Conservation (phyloP, 2,113 vertebrate species). For the Suncus etruscus region DNA sequence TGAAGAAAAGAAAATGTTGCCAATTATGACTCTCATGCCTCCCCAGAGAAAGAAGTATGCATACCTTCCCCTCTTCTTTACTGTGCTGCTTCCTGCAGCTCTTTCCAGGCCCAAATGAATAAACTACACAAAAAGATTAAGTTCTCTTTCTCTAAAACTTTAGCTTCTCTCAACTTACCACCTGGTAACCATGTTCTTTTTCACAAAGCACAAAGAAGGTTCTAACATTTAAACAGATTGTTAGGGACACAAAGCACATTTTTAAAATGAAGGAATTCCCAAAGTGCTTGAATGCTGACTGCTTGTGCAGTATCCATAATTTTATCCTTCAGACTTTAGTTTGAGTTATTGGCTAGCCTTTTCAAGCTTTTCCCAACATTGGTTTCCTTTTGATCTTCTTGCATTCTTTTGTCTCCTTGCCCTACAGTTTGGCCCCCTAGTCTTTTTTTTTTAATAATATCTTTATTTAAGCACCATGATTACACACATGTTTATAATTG, state of each 20-base stretch:
- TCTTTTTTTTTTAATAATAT: too few relatives aligned
- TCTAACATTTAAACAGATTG: slow-evolving; percentile 11
- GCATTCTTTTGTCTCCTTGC: too few relatives aligned
- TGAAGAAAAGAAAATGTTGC: neutral
- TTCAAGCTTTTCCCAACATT: too few relatives aligned
- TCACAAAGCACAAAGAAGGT: slow-evolving; percentile 20
- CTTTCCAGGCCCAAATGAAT: neutral
- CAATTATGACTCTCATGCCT: neutral
- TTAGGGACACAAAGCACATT: neutral
- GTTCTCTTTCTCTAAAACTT: slow-evolving; percentile 8
- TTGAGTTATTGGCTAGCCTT: neutral
- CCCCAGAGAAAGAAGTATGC: neutral
- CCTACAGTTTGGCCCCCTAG: too few relatives aligned
- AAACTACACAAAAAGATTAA: neutral
- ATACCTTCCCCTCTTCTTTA: neutral
- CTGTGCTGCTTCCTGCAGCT: neutral
- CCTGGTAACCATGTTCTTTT: neutral
- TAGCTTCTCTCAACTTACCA: neutral
- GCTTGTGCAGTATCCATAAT: neutral
- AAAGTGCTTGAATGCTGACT: neutral
- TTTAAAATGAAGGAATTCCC: too few relatives aligned
- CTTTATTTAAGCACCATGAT: too few relatives aligned
- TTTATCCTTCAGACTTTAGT: neutral
- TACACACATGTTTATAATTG: too few relatives aligned
- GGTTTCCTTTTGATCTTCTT: too few relatives aligned